A percentile compares a stretch with the other conserved stretches of the same genome.
Evolutionary conservation across 2,888 invertebrate genomes (phyloP).

Genomic region (Sphinx pinastri): DNA sequence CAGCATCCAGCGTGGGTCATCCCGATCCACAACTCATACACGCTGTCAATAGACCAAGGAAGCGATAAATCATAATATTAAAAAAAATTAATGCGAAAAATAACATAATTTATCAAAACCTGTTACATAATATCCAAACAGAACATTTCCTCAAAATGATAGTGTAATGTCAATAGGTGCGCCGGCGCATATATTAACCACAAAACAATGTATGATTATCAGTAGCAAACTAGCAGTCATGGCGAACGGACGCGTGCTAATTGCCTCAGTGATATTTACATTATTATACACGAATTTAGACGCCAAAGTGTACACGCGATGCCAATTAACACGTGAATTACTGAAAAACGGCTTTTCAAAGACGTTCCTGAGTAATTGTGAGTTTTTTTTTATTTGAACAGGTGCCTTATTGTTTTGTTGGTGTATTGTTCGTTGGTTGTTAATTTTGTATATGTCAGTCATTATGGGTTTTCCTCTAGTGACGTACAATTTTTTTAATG

Average conservation of each 20-base stretch:
- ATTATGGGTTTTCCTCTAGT: slow-evolving; percentile 22
- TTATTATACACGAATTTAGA: slow-evolving; percentile 52
- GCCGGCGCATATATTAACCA: slow-evolving; percentile 52
- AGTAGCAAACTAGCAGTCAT: slow-evolving; percentile 59
- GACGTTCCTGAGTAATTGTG: slow-evolving; percentile 88
- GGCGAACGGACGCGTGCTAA: slow-evolving; percentile 57
- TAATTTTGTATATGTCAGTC: slow-evolving; percentile 13
- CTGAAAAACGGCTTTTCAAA: slow-evolving; percentile 85
- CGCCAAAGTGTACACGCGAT: slow-evolving; percentile 86
- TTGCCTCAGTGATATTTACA: slow-evolving; percentile 47
- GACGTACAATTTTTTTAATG: not conserved
- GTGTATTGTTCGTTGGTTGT: slow-evolving; percentile 10
- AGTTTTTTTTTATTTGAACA: slow-evolving; percentile 59
- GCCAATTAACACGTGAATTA: slow-evolving; percentile 88
- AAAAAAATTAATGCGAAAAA: not conserved
- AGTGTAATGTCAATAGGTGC: slow-evolving; percentile 58
- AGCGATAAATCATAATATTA: too few relatives aligned
- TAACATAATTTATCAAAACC: slow-evolving; percentile 5
- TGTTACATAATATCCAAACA: slow-evolving; percentile 9
- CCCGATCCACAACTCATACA: too few relatives aligned
- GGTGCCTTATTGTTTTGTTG: slow-evolving; percentile 1
- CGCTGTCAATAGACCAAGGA: too few relatives aligned
- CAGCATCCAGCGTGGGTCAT: too few relatives aligned
- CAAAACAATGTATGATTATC: slow-evolving; percentile 45
- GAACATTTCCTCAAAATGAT: slow-evolving; percentile 43